Evolutionary conservation across 2,888 invertebrate genomes (phyloP).

Genomic region (Diabrotica balteata): DNA sequence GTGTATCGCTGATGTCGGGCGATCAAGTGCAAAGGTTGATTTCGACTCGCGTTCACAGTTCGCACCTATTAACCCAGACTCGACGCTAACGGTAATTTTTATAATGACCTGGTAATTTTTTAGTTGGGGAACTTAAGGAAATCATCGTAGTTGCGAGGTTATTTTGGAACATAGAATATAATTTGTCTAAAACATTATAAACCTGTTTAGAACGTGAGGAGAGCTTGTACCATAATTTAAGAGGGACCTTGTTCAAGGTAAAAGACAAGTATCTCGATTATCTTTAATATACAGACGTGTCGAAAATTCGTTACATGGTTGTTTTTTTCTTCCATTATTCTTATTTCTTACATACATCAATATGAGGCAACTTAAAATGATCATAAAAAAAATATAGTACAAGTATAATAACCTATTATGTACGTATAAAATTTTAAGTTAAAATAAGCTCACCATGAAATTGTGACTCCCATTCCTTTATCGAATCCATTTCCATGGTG

Average conservation of each 20-base stretch:
- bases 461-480: constrained; percentile 96
- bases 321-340: no score
- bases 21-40: constrained; percentile 10
- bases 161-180: no score
- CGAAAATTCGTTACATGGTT: no score
- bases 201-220: no score
- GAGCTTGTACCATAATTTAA: no score
- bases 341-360: background rate
- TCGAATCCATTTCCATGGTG: constrained; percentile 92
- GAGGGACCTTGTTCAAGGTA: no score
- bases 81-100: background rate
- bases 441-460: constrained; percentile 76
- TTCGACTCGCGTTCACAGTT: background rate
- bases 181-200: no score
- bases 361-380: background rate
- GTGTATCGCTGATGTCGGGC: background rate
- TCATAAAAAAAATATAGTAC: background rate
- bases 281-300: no score
- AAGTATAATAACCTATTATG: no score
- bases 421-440: no score
- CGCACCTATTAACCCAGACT: constrained; percentile 8
- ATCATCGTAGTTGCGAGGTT: no score
- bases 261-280: no score
- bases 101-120: background rate
- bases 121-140: background rate